Percentiles rank a stretch among this genome's conserved stretches.
Conservation (phyloP, 1,140 invertebrate genomes). For the Hyles euphorbiae region DNA sequence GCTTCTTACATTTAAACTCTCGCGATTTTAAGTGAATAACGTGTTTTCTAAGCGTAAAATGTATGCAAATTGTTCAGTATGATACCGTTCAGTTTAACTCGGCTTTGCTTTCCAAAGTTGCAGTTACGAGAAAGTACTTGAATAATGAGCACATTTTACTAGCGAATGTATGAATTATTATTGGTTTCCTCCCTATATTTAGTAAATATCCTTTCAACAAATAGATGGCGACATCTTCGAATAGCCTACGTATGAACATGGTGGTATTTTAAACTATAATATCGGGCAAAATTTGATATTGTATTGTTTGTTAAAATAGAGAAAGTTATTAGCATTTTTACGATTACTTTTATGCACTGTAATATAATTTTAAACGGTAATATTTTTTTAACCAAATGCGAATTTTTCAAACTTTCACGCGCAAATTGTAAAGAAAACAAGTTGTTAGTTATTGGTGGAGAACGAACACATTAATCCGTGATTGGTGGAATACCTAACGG, state of each 20-base stretch:
- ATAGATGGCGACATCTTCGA: no score
- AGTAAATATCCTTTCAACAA: no score
- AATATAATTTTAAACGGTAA: no score
- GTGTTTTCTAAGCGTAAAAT: slow-evolving; percentile 7
- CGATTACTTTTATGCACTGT: no score
- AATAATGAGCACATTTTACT: slow-evolving; percentile 2
- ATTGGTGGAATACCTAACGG: slow-evolving; percentile 48
- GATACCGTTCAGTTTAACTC: slow-evolving; percentile 8
- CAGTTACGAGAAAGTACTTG: slow-evolving; percentile 2
- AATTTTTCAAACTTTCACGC: slow-evolving; percentile 59
- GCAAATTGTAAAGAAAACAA: slow-evolving; percentile 30
- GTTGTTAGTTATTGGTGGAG: slow-evolving; percentile 34
- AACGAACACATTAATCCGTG: slow-evolving; percentile 10
- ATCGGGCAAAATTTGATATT: no score
- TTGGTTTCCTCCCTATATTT: background rate
- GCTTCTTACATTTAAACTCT: no score
- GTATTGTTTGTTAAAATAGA: no score
- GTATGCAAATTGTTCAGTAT: slow-evolving; percentile 7
- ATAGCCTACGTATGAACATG: no score
- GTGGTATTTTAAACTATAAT: no score
- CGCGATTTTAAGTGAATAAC: background rate
- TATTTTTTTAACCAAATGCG: background rate
- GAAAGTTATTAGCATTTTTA: no score
- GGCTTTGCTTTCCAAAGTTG: slow-evolving; percentile 6
- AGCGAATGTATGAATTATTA: background rate